phyloP scores from a whole-genome alignment of 2,113 vertebrate genomes.

The Cavia porcellus region DNA sequence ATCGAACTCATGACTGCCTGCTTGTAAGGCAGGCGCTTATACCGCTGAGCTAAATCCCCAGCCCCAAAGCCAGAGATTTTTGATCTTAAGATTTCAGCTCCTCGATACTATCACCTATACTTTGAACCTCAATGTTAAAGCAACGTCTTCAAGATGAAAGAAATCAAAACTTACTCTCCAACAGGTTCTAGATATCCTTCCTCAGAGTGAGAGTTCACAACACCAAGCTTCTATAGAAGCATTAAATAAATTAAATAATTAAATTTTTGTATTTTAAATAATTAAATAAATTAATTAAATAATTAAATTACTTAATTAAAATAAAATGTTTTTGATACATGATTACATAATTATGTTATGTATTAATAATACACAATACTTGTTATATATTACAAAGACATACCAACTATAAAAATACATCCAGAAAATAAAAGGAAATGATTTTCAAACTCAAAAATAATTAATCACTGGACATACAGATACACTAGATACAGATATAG shows the following conservation, averaged over 20 bases:
- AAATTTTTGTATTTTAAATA: no score
- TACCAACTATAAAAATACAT: not conserved
- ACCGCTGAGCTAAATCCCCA: no score
- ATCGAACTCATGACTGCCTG: no score
- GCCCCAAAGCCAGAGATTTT: not conserved
- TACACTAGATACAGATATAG: not conserved
- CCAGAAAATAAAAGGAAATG: not conserved
- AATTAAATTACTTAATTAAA: not conserved
- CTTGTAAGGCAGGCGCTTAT: no score
- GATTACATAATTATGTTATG: not conserved
- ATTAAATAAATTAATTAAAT: no score
- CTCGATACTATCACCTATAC: not conserved
- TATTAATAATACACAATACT: not conserved
- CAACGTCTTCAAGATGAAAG: constrained; percentile 1
- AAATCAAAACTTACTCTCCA: constrained; percentile 6
- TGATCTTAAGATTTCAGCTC: not conserved
- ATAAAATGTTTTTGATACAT: not conserved
- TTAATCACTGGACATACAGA: not conserved
- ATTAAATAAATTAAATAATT: not conserved
- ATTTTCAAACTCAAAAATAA: constrained; percentile 10
- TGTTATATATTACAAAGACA: not conserved
- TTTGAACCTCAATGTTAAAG: constrained; percentile 21
- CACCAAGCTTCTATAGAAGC: not conserved
- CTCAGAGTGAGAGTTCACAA: not conserved
- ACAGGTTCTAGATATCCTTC: not conserved